Base-by-base conservation (phyloP, 2,797 vertebrate species). In the Peromyscus attwateri region DNA sequence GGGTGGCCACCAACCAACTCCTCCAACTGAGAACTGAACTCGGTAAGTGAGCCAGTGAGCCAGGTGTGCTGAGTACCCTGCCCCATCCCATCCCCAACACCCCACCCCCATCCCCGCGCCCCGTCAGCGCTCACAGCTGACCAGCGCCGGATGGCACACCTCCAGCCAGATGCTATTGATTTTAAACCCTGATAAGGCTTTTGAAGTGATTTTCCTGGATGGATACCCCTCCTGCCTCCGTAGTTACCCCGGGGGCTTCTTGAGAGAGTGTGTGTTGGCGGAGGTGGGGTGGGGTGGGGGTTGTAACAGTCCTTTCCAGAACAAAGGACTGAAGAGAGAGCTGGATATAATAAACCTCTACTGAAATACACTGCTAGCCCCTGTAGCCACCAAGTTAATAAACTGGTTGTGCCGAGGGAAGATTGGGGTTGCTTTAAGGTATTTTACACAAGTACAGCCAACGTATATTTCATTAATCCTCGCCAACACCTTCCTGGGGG, bases 161-260 rank as follows among this genome's bases (percentile, higher is more conserved):
- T 89, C 82, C 37, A n/a, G 40, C 21, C 43, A 14, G 79, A 29
- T 37, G 46, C 89, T n/a, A 29, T 60, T 52, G 70, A 79, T 73
- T 87, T 55, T 89, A 95, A 95, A 77, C 37, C 12, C 43, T 19
- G 49, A 21, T 87, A 88, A 92, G 34, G 52, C 12, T 68, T 89
- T 23, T 16, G 77, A 73, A 83, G 43, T 71, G 6, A 29, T 52
- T 91, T 68, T 89, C 70, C 57, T 62, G 43, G 9, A 0, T 49
- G 46, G 10, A 46, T n/a, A 49, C 62, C 29, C 21, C 16, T 90
- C 46, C 25, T 2, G 46, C 81, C 60, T 55, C 68, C 57, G 55
- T 29, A 1, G 60, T 21, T 29, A 62, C 4, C 6, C 31, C 0
- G 27, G 66, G 87, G 16, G 57, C 29, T 73, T 71, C 43, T 60